Evolutionary conservation across 2,888 invertebrate genomes (phyloP).

Genomic region (Heliconius erato): DNA sequence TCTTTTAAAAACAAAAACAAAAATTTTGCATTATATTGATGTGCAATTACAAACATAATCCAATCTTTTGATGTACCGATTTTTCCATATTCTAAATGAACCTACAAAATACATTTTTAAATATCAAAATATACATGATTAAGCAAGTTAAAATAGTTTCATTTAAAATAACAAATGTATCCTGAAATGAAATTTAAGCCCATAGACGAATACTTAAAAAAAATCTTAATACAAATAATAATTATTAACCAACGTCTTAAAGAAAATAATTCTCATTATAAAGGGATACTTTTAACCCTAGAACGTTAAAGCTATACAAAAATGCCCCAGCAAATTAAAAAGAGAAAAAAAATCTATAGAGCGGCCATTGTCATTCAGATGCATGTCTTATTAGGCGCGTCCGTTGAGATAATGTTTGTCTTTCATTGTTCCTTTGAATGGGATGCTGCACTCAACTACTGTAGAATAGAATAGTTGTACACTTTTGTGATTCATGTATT

Average conservation of each 20-base stretch:
- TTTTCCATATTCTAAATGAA: no score
- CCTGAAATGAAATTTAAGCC: background rate
- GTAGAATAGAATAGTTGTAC: background rate
- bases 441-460: slow-evolving; percentile 38
- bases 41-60: no score
- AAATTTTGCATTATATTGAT: no score
- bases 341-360: slow-evolving; percentile 56
- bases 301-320: slow-evolving; percentile 16
- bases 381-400: slow-evolving; percentile 61
- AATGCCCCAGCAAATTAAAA: slow-evolving; percentile 27
- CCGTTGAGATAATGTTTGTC: slow-evolving; percentile 66
- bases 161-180: background rate
- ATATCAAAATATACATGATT: no score
- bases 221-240: background rate
- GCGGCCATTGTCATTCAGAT: slow-evolving; percentile 68
- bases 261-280: slow-evolving; percentile 12
- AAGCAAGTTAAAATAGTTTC: no score
- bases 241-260: slow-evolving; percentile 4
- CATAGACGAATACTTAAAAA: background rate
- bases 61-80: no score
- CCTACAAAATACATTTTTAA: no score
- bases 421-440: slow-evolving; percentile 52
- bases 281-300: background rate
- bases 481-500: background rate
- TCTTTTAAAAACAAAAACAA: no score